Base-by-base conservation (phyloP, 2,797 vertebrate genomes). In the Toxotes lorentzi region DNA sequence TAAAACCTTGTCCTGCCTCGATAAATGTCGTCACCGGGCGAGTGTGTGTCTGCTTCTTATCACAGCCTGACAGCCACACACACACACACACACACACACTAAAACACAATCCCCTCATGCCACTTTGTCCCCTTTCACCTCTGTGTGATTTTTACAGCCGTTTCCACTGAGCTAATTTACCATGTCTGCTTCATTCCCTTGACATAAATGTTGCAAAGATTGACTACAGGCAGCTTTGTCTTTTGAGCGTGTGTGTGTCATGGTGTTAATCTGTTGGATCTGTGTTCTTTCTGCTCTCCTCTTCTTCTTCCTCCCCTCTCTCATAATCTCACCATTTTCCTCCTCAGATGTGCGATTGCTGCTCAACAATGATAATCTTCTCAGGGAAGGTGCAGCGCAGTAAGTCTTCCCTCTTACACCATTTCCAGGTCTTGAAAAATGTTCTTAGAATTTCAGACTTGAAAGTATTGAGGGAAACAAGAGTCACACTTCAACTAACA, bases 311-410 rank as follows among this genome's bases (percentile, higher is more conserved):
- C 14, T 54, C 16, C 53, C 14, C 53, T 45, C 11, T 64, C 60
- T 76, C 19, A 76, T 61, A 24, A 72, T 72, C 12, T 67, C 5
- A 1, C 23, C 10, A 1, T 83, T 78, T 73, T 58, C 58, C 77
- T 82, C 78, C 48, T 80, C 93, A 99, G 97, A 99, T 96, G 97
- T 99, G 93, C 97, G 97, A 86, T 96, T 98, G 95, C 96, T 99
- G 91, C 96, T 98, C 90, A 97, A 97, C 95, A 96, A 98, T 87
- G 97, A 99, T 95, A 98, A 97, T 96, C 97, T 99, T 94, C 97
- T 99, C 95, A 97, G 97, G 96, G 97, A 98, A 95, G 97, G 97
- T 93, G 97, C 97, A 79, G 96, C 97, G 17, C 97, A 98, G 97
- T 99, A 95, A 98, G 97, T 97, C 24, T 41, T 17, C 17, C 17